Conservation (phyloP, 2,113 vertebrate species). For the Lagopus muta region DNA sequence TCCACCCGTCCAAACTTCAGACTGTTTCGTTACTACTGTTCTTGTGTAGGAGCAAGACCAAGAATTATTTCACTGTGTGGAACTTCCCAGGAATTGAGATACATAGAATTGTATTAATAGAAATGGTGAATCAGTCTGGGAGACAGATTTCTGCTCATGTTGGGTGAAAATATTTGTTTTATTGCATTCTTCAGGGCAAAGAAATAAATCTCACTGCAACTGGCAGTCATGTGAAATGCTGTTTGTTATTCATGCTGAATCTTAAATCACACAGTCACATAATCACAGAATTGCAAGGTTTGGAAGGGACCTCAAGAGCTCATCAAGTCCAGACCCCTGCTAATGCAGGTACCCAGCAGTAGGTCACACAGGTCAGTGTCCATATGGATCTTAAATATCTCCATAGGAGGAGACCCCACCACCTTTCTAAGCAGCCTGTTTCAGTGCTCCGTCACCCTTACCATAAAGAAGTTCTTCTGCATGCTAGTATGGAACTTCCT, state of each 20-base stretch:
- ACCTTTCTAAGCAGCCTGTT: too few species aligned
- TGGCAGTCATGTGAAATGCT: neutral
- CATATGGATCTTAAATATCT: too few species aligned
- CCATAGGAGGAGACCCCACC: too few species aligned
- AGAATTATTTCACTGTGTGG: neutral
- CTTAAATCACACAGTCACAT: neutral
- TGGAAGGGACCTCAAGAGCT: too few species aligned
- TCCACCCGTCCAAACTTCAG: neutral
- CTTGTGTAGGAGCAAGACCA: neutral
- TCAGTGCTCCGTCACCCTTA: too few species aligned
- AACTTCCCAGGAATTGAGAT: neutral
- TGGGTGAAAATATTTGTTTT: neutral
- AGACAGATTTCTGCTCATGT: neutral
- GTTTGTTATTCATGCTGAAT: neutral
- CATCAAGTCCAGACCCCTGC: too few species aligned
- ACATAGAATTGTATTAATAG: fast-evolving
- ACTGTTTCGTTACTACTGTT: neutral
- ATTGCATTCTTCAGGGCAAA: neutral
- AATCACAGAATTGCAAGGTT: too few species aligned
- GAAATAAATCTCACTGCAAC: neutral
- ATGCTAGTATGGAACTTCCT: too few species aligned
- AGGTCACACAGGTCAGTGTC: too few species aligned
- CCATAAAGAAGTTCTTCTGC: too few species aligned
- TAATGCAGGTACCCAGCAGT: too few species aligned
- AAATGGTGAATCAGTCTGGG: neutral